Base-by-base conservation (phyloP, 2,888 invertebrate species). In the Plebejus argus region DNA sequence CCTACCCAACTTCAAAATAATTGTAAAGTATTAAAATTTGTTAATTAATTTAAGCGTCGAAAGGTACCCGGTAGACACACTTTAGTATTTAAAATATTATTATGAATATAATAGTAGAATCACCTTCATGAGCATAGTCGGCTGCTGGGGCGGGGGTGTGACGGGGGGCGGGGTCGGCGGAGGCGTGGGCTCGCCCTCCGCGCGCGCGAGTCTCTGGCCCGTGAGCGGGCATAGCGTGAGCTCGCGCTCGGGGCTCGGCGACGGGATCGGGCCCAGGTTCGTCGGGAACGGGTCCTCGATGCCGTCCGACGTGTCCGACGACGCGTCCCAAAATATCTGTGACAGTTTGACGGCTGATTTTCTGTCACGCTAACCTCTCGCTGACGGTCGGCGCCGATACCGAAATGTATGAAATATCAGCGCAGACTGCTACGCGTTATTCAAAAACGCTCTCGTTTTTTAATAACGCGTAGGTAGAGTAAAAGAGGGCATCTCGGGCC, bases 201-300 rank as follows among this genome's bases (percentile, higher is more conserved):
- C 95, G 82, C 95, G 95, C 81, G 95, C 95, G 79, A 94, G 87
- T 1, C 94, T 86, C 78, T 84, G 83, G 15, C 93, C 93, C 10
- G 90, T 83, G 61, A 76, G 80, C 76, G 93, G 93, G 79, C 97
- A 97, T 81, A 98, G 91, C 72, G 96, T 96, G 77, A 97, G 95
- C 77, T 96, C 96, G 79, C 96, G 94, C 12, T 95, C 95, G 28
- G 96, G 97, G 85, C 96, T 96, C 18, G 95, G 90, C 70, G 95
- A 87, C 79, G 95, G 95, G 79, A 94, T 84, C 15, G 94, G 90
- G 66, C 94, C 94, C 78, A 92, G 88, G 53, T 87, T 86, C 15
- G 87, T 86, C 28, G 96, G 96, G 91, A 96, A 96, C 82, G 95
- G 94, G 85, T 96, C 96, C 82, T 95, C 94, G 80, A 96, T 86